A percentile compares a stretch with the other conserved stretches of the same genome.
phyloP scores from a whole-genome alignment of 2,888 invertebrate species.

The Loripinus fragilis region DNA sequence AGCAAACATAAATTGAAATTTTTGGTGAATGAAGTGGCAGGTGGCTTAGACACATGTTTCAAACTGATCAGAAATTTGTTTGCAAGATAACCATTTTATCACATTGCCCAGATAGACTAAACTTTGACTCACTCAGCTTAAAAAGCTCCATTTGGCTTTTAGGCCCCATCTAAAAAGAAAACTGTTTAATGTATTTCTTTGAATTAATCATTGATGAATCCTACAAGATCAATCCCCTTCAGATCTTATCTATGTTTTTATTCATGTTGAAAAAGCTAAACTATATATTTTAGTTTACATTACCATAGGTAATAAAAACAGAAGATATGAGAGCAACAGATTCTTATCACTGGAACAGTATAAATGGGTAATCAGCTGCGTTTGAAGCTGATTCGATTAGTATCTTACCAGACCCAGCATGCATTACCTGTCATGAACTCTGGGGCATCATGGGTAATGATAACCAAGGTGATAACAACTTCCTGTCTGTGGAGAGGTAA shows the following conservation, averaged over 20 bases:
- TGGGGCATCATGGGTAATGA: conserved; percentile 12
- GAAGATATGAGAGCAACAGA: conserved; percentile 6
- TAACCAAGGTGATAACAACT: conserved; percentile 35
- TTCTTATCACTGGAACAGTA: background rate
- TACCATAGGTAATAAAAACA: conserved; percentile 14
- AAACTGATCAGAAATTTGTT: no score
- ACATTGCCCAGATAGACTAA: background rate
- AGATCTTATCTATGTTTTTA: conserved; percentile 1
- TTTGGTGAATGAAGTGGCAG: no score
- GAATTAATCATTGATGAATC: conserved; percentile 4
- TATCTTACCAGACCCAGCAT: conserved; percentile 6
- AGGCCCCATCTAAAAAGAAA: background rate
- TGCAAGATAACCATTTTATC: no score
- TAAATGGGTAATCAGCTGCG: conserved; percentile 16
- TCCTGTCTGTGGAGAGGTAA: conserved; percentile 31
- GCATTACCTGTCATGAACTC: conserved; percentile 7
- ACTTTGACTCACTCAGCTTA: background rate
- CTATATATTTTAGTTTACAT: conserved; percentile 18
- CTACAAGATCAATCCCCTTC: background rate
- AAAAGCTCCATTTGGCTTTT: background rate
- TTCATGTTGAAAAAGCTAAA: conserved; percentile 18
- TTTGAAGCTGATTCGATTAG: background rate
- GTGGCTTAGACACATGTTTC: no score
- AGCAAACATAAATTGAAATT: no score
- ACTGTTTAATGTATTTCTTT: background rate